These are phyloP conservation scores for Nothoprocta pentlandii DNA, from an alignment of 2,113 vertebrate genomes.

Conservation along the genomic window DNA sequence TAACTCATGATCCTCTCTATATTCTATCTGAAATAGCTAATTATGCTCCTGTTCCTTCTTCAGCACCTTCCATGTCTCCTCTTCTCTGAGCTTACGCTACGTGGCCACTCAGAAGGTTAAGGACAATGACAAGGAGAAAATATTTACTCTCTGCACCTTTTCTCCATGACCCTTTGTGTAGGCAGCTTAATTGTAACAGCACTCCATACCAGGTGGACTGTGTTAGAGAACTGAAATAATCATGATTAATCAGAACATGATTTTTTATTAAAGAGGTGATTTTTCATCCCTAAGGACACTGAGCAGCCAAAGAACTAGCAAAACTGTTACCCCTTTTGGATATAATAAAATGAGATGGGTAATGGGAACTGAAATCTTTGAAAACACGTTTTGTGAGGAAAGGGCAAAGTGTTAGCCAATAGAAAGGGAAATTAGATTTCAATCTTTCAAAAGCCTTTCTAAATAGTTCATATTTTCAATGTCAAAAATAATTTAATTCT, in stretches of 20 bases:
- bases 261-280: neutral
- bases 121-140: neutral
- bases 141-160: neutral
- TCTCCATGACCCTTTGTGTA: rapidly evolving
- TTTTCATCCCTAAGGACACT: neutral
- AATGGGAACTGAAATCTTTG: neutral
- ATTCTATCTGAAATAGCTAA: neutral
- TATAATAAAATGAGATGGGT: neutral
- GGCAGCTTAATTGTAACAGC: neutral
- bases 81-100: neutral
- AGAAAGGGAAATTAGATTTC: neutral
- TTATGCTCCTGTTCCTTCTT: neutral
- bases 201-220: neutral
- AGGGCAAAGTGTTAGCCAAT: neutral
- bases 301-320: neutral
- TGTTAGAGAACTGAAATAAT: neutral
- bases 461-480: neutral
- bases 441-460: neutral
- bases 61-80: neutral
- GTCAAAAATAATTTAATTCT: neutral
- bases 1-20: neutral
- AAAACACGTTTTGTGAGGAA: neutral
- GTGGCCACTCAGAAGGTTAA: neutral
- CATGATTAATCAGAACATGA: constrained; percentile 11
- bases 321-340: neutral